Evolutionary conservation across 1,140 invertebrate species (phyloP).

Genomic region (Teleopsis dalmanni): DNA sequence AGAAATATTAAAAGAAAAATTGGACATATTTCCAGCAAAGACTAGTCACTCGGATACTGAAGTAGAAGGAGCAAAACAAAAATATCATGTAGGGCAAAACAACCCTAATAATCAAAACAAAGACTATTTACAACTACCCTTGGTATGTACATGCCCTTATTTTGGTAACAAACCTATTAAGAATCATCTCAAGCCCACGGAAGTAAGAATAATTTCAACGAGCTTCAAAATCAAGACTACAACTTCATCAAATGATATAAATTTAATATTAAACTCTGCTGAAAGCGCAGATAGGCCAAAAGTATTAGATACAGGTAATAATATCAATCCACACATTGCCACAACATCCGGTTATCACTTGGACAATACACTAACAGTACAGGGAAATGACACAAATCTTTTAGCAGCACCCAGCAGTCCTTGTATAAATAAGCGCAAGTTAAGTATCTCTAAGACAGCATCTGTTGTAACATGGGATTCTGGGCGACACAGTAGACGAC

Average conservation of each 20-base stretch:
- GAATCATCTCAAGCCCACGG: conserved; percentile 40
- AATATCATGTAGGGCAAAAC: conserved; percentile 8
- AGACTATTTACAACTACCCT: conserved; percentile 53
- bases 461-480: conserved; percentile 57
- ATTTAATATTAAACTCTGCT: conserved; percentile 15
- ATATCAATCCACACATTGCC: conserved; percentile 5
- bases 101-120: conserved; percentile 14
- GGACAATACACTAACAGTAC: conserved; percentile 23
- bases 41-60: conserved; percentile 31
- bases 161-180: conserved; percentile 56
- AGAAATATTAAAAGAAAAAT: neutral
- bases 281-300: conserved; percentile 2
- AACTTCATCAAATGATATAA: conserved; percentile 12
- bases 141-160: conserved; percentile 69
- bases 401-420: conserved; percentile 29
- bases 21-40: conserved; percentile 11
- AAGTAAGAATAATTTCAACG: conserved; percentile 51
- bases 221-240: conserved; percentile 30
- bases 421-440: conserved; percentile 25
- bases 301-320: neutral
- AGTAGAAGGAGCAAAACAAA: conserved; percentile 15
- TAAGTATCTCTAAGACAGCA: conserved; percentile 40
- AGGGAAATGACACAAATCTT: conserved; percentile 20
- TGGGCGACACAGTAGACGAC: conserved; percentile 43
- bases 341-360: too few species aligned